phyloP scores from a whole-genome alignment of 2,797 vertebrate species.

The Acrocephalus scirpaceus region DNA sequence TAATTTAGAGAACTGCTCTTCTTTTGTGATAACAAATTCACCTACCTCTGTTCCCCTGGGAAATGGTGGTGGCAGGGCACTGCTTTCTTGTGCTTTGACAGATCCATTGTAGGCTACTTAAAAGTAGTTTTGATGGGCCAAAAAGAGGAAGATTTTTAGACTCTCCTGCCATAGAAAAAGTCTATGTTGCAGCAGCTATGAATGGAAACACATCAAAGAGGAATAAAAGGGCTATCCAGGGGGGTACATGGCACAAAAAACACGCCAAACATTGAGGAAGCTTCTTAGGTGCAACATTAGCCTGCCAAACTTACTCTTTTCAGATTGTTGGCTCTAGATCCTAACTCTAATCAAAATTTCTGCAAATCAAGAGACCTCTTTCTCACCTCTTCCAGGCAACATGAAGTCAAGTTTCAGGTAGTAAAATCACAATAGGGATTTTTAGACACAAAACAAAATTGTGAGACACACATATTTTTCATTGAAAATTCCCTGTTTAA shows the following conservation, averaged over 20 bases:
- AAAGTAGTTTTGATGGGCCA: background rate
- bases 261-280: background rate
- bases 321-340: background rate
- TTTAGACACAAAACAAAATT: background rate
- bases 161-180: background rate
- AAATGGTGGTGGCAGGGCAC: background rate
- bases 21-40: background rate
- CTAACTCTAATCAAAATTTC: background rate
- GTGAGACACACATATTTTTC: background rate
- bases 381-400: background rate
- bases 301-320: background rate
- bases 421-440: background rate
- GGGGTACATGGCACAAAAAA: background rate
- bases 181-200: background rate
- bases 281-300: background rate
- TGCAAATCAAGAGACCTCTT: background rate
- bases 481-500: background rate
- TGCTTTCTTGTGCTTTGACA: background rate
- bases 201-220: background rate
- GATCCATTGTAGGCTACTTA: background rate
- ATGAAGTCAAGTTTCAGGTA: background rate
- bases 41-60: background rate
- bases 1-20: background rate
- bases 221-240: background rate
- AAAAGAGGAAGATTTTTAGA: background rate